phyloP scores from a whole-genome alignment of 2,113 vertebrate species.

The Gavia stellata region DNA sequence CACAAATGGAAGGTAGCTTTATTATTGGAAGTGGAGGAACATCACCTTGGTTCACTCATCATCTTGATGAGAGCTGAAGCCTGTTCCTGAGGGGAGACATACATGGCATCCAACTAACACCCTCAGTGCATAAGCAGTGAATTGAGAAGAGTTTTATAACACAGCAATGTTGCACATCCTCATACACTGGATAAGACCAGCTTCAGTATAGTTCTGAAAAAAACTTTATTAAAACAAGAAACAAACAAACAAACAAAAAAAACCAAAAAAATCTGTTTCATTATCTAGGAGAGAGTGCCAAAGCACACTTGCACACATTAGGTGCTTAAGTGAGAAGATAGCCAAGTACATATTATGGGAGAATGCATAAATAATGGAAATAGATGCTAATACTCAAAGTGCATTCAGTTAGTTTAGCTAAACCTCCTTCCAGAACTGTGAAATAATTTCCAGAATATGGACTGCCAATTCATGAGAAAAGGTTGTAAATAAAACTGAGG shows the following conservation, averaged over 20 bases:
- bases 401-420: background rate
- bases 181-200: background rate
- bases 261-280: background rate
- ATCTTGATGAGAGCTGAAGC: background rate
- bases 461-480: background rate
- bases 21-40: background rate
- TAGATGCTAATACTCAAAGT: background rate
- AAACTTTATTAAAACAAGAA: background rate
- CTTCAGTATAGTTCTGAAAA: background rate
- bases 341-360: background rate
- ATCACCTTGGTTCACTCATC: background rate
- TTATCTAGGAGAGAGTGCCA: background rate
- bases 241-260: background rate
- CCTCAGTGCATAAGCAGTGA: background rate
- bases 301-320: background rate
- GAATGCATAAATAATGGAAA: background rate
- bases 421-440: background rate
- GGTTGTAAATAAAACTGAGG: background rate
- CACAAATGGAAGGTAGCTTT: background rate
- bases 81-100: background rate
- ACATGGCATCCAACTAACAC: background rate
- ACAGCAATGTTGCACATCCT: background rate
- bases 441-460: background rate
- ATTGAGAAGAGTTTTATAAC: background rate
- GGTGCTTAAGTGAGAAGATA: background rate